Conservation (phyloP, 2,797 vertebrate genomes). For the Haliaeetus vocifer region DNA sequence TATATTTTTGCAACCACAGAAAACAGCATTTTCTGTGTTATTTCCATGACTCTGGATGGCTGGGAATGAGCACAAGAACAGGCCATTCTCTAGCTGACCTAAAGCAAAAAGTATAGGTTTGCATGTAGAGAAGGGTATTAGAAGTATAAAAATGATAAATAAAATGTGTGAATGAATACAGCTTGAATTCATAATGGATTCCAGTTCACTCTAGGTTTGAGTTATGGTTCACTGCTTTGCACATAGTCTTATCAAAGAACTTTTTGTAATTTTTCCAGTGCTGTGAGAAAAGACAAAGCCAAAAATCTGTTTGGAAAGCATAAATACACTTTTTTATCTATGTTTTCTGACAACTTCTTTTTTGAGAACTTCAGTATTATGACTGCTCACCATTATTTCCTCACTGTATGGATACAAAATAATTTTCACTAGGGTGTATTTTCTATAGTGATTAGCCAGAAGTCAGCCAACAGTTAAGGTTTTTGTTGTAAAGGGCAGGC, state of each 20-base stretch:
- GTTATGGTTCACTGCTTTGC: background rate
- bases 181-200: background rate
- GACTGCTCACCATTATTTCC: background rate
- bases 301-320: background rate
- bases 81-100: background rate
- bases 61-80: background rate
- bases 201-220: background rate
- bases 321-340: background rate
- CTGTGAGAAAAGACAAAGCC: background rate
- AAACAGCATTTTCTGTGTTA: background rate
- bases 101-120: background rate
- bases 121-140: background rate
- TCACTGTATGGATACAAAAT: background rate
- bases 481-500: background rate
- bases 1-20: background rate
- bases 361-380: background rate
- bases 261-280: background rate
- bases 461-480: background rate
- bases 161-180: background rate
- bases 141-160: background rate
- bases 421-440: background rate
- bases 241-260: background rate
- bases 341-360: background rate
- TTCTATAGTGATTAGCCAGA: background rate
- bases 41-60: background rate